Evolutionary conservation across 2,113 vertebrate species (phyloP).

Genomic region (Psilopsiagon aymara): DNA sequence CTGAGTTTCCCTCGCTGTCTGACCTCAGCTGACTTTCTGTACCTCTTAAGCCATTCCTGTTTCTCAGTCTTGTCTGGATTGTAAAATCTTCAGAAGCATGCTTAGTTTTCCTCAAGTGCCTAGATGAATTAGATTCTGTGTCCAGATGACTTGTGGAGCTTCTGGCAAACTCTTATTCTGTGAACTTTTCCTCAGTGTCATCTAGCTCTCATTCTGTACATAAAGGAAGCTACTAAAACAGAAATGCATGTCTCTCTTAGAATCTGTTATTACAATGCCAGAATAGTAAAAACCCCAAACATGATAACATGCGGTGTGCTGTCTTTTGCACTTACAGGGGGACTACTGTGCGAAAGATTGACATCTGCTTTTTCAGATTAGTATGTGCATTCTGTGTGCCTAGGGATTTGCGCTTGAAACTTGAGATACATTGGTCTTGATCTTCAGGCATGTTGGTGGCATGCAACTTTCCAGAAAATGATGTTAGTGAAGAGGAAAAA

Average conservation of each 20-base stretch:
- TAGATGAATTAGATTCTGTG: neutral
- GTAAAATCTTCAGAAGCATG: neutral
- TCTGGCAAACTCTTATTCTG: neutral
- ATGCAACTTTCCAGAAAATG: neutral
- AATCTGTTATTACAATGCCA: neutral
- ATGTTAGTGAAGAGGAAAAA: neutral
- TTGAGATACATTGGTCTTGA: neutral
- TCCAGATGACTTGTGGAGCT: neutral
- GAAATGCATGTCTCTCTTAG: neutral
- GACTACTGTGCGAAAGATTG: neutral
- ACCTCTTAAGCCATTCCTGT: neutral
- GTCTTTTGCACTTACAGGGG: neutral
- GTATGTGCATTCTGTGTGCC: neutral
- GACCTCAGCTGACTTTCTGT: neutral
- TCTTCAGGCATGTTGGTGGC: neutral
- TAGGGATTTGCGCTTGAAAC: neutral
- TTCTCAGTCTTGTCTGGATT: neutral
- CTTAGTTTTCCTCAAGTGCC: neutral
- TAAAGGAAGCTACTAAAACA: neutral
- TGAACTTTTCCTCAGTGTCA: neutral
- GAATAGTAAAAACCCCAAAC: neutral
- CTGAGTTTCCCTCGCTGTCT: neutral
- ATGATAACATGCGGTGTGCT: neutral
- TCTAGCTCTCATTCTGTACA: neutral
- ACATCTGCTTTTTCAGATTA: neutral